Conservation (phyloP, 2,797 vertebrate genomes). For the Emys orbicularis region DNA sequence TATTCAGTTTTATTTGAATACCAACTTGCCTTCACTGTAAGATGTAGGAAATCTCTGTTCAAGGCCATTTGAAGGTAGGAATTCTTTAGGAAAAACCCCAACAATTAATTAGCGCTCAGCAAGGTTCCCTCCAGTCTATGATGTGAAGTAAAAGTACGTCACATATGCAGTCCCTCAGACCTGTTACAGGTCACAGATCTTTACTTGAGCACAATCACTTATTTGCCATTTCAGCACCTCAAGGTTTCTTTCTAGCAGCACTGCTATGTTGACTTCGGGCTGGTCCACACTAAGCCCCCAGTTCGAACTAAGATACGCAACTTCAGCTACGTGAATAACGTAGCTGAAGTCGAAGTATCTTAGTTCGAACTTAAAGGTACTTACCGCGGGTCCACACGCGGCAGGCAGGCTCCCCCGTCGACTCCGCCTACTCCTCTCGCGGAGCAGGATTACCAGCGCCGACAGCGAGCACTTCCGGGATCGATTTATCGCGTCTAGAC, state of each 20-base stretch:
- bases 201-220: constrained; percentile 47
- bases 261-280: accelerated
- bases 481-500: too few species aligned
- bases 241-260: constrained; percentile 27
- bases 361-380: too few species aligned
- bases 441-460: too few species aligned
- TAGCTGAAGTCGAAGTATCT: too few species aligned
- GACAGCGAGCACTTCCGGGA: too few species aligned
- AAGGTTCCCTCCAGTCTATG: constrained; percentile 29
- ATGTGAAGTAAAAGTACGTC: constrained; percentile 51
- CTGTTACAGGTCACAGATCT: constrained; percentile 48
- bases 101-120: constrained; percentile 63
- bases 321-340: too few species aligned
- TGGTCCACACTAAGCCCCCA: too few species aligned
- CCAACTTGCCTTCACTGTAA: background rate
- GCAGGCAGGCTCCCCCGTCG: too few species aligned
- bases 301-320: too few species aligned
- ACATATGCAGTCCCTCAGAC: constrained; percentile 54
- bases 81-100: constrained; percentile 47
- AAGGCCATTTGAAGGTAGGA: constrained; percentile 60
- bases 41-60: constrained; percentile 29
- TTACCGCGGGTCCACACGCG: too few species aligned
- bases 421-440: too few species aligned
- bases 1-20: background rate
- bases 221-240: constrained; percentile 56